These are phyloP conservation scores for Tragelaphus buxtoni DNA, from an alignment of 2,113 vertebrate species.

Conservation along the genomic window DNA sequence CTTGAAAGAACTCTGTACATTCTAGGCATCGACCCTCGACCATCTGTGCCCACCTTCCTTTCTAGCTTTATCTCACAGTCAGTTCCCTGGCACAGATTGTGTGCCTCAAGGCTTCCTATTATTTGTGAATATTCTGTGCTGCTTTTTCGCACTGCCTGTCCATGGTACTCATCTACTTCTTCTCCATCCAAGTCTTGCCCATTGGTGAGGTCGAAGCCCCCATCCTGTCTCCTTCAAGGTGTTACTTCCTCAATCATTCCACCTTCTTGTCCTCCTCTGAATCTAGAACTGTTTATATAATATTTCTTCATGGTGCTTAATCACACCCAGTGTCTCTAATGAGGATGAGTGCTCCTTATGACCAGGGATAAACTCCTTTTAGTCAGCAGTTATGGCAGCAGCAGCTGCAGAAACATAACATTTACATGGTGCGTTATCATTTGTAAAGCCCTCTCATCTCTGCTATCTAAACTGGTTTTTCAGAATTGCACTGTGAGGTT, in stretches of 20 bases:
- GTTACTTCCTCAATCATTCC: not conserved
- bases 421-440: not conserved
- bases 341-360: not conserved
- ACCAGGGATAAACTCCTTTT: not conserved
- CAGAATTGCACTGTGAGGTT: not conserved
- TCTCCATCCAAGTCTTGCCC: not conserved
- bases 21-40: accelerated
- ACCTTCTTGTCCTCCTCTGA: not conserved
- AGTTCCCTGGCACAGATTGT: not conserved
- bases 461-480: not conserved
- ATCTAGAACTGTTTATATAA: not conserved
- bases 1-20: not conserved
- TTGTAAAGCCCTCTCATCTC: not conserved
- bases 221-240: not conserved
- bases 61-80: not conserved
- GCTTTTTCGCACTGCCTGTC: not conserved
- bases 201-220: not conserved
- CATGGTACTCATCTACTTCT: not conserved
- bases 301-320: not conserved
- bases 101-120: not conserved
- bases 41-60: not conserved
- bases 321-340: not conserved
- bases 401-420: not conserved
- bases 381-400: not conserved
- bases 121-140: not conserved